Conservation (phyloP, 2,797 vertebrate species). For the Pipistrellus kuhlii region DNA sequence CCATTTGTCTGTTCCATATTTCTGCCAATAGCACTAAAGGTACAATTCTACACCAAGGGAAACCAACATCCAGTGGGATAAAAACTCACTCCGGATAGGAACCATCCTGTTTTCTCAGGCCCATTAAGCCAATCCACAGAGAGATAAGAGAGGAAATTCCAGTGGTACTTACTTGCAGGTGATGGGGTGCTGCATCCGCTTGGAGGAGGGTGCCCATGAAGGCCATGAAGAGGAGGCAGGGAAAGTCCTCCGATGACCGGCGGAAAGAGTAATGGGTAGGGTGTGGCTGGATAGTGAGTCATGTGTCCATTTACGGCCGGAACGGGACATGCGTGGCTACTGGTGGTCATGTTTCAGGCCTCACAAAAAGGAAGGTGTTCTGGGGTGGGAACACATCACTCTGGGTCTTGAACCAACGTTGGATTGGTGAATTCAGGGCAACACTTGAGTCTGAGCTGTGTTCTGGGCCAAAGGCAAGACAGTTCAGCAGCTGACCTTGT, state of each 20-base stretch:
- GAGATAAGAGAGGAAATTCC: background rate
- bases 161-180: constrained; percentile 92
- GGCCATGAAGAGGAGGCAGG: constrained; percentile 90
- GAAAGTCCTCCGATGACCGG: constrained; percentile 94
- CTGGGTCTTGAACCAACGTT: constrained; percentile 41
- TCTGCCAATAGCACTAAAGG: background rate
- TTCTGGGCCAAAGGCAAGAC: background rate
- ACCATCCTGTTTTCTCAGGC: background rate
- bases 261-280: constrained; percentile 95
- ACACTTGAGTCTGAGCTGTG: background rate
- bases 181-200: constrained; percentile 94
- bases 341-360: constrained; percentile 93
- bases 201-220: constrained; percentile 90
- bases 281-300: constrained; percentile 93
- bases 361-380: constrained; percentile 78
- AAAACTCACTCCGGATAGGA: background rate
- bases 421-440: background rate
- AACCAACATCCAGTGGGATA: background rate
- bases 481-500: constrained; percentile 68
- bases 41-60: background rate
- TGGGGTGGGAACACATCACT: constrained; percentile 82
- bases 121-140: background rate
- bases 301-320: constrained; percentile 93
- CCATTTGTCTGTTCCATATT: background rate
- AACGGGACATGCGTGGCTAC: constrained; percentile 91